phyloP scores from a whole-genome alignment of 2,888 invertebrate genomes.

The Cataglyphis altisquamis region DNA sequence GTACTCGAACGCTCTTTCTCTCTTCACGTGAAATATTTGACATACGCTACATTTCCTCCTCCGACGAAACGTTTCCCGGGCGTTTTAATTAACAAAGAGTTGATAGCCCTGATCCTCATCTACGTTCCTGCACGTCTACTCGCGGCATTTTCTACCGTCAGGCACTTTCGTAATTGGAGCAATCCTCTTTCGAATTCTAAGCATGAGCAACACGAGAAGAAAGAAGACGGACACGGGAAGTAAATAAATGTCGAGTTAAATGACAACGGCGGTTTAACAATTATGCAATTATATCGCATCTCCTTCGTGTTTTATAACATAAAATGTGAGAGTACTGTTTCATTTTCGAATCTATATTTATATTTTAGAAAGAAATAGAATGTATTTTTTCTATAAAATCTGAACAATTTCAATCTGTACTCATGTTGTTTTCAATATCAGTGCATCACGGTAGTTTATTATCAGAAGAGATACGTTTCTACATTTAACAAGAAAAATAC shows the following conservation, averaged over 20 bases:
- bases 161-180: slow-evolving; percentile 49
- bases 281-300: slow-evolving; percentile 39
- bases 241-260: slow-evolving; percentile 53
- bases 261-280: slow-evolving; percentile 33
- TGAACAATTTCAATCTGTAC: background rate
- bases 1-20: slow-evolving; percentile 18
- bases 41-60: slow-evolving; percentile 29
- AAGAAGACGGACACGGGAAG: slow-evolving; percentile 21
- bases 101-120: slow-evolving; percentile 58
- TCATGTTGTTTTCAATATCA: background rate
- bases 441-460: background rate
- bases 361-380: background rate
- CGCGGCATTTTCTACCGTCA: slow-evolving; percentile 45
- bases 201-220: slow-evolving; percentile 29
- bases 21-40: slow-evolving; percentile 52
- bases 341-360: background rate
- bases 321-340: background rate
- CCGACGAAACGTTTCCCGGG: slow-evolving; percentile 40
- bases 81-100: slow-evolving; percentile 73
- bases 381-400: background rate
- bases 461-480: background rate
- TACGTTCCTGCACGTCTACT: slow-evolving; percentile 48
- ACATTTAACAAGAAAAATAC: background rate
- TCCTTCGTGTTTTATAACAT: background rate
- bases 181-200: slow-evolving; percentile 52